Conservation (phyloP, 2,797 vertebrate genomes). For the Morelia viridis region DNA sequence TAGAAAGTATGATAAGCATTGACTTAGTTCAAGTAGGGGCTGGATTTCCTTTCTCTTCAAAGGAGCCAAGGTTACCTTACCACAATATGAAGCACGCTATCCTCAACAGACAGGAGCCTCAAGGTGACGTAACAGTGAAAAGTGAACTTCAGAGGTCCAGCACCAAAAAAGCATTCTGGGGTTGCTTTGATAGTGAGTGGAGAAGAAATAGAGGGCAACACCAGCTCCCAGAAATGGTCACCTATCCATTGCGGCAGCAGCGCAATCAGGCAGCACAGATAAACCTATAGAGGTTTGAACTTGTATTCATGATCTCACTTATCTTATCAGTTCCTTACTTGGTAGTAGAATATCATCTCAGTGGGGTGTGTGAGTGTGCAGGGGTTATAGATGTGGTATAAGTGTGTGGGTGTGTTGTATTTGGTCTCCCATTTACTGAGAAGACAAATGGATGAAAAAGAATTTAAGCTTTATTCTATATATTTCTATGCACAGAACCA, state of each 20-base stretch:
- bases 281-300: neutral
- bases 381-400: neutral
- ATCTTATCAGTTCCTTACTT: neutral
- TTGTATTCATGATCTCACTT: neutral
- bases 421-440: neutral
- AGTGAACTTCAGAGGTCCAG: neutral
- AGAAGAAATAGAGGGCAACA: neutral
- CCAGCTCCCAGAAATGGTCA: neutral
- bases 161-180: neutral
- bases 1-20: neutral
- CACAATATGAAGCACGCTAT: neutral
- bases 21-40: neutral
- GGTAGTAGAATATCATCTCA: neutral
- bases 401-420: neutral
- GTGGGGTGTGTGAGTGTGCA: neutral
- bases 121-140: neutral
- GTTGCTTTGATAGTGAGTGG: neutral
- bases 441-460: neutral
- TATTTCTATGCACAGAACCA: too few species aligned
- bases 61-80: neutral
- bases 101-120: neutral
- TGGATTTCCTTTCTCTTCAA: neutral
- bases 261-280: neutral
- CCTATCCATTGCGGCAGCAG: neutral
- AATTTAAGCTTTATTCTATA: neutral